Conservation (phyloP, 92 coral and sea anemone species). For the Siderastrea radians region DNA sequence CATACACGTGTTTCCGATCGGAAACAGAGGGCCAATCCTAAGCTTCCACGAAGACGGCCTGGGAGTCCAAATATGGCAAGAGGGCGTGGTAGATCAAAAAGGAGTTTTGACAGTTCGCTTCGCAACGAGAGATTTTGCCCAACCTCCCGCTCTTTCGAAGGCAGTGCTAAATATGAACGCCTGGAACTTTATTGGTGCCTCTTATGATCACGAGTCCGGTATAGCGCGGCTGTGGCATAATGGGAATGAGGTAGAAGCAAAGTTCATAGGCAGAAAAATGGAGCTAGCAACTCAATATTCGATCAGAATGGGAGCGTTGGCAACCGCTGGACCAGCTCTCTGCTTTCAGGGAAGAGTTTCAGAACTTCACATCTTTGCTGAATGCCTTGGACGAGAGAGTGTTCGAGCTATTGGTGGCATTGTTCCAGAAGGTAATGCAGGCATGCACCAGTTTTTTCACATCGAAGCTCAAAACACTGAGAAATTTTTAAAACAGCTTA, state of each 20-base stretch:
- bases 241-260: slow-evolving; percentile 74
- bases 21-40: slow-evolving; percentile 77
- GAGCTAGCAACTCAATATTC: slow-evolving; percentile 79
- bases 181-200: slow-evolving; percentile 88
- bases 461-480: too few species aligned
- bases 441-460: not conserved
- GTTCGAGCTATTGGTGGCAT: slow-evolving; percentile 73
- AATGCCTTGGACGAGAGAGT: slow-evolving; percentile 73
- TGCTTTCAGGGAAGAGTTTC: slow-evolving; percentile 76
- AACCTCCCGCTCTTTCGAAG: slow-evolving; percentile 47
- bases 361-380: slow-evolving; percentile 58
- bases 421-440: slow-evolving; percentile 49
- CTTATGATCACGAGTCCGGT: slow-evolving; percentile 75
- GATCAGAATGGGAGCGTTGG: slow-evolving; percentile 64
- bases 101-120: slow-evolving; percentile 65
- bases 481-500: too few species aligned
- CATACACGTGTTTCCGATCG: slow-evolving; percentile 74
- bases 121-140: slow-evolving; percentile 66
- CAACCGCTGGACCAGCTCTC: slow-evolving; percentile 4
- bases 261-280: slow-evolving; percentile 51
- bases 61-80: slow-evolving; percentile 79
- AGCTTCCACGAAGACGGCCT: slow-evolving; percentile 66
- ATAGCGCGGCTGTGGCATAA: slow-evolving; percentile 82
- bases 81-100: slow-evolving; percentile 56
- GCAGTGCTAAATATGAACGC: slow-evolving; percentile 70